These are phyloP conservation scores for Drosophila affinis DNA, from an alignment of 2,888 invertebrate genomes.

Conservation along the genomic window DNA sequence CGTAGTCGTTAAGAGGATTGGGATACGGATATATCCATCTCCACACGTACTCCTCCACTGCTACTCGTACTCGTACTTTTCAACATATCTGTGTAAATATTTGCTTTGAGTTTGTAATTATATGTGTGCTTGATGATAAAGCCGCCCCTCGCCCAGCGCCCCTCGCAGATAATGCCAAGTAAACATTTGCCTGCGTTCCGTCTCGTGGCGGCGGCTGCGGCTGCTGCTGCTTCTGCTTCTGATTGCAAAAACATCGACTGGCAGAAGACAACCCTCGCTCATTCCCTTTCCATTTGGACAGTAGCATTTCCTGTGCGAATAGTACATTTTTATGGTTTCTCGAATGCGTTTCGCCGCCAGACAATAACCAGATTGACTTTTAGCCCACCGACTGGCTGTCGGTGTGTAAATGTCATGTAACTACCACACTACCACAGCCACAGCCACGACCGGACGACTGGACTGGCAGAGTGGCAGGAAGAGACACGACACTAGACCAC, in stretches of 20 bases:
- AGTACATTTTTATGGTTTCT: slow-evolving; percentile 70
- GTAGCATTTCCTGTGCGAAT: slow-evolving; percentile 67
- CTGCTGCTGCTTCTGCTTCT: slow-evolving; percentile 24
- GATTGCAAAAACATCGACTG: slow-evolving; percentile 44
- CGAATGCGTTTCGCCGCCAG: slow-evolving; percentile 51
- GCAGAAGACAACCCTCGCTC: slow-evolving; percentile 27
- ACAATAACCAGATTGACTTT: slow-evolving; percentile 75
- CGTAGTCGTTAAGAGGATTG: slow-evolving; percentile 33
- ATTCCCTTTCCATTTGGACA: slow-evolving; percentile 25
- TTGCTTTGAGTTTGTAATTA: slow-evolving; percentile 77
- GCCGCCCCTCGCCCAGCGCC: background rate
- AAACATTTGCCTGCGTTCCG: slow-evolving; percentile 59
- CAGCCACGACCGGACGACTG: background rate
- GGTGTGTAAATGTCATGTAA: slow-evolving; percentile 66
- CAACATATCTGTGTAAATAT: slow-evolving; percentile 77
- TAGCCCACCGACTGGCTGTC: slow-evolving; percentile 49
- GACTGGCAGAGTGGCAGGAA: background rate
- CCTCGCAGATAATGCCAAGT: slow-evolving; percentile 73
- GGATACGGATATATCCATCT: slow-evolving; percentile 13
- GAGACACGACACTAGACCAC: background rate
- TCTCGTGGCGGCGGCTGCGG: slow-evolving; percentile 18
- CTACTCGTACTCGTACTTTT: slow-evolving; percentile 48
- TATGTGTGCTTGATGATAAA: slow-evolving; percentile 69
- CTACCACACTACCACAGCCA: slow-evolving; percentile 18
- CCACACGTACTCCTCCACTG: slow-evolving; percentile 20